Evolutionary conservation across 2,888 invertebrate genomes (phyloP).

Genomic region (Helicoverpa assulta): DNA sequence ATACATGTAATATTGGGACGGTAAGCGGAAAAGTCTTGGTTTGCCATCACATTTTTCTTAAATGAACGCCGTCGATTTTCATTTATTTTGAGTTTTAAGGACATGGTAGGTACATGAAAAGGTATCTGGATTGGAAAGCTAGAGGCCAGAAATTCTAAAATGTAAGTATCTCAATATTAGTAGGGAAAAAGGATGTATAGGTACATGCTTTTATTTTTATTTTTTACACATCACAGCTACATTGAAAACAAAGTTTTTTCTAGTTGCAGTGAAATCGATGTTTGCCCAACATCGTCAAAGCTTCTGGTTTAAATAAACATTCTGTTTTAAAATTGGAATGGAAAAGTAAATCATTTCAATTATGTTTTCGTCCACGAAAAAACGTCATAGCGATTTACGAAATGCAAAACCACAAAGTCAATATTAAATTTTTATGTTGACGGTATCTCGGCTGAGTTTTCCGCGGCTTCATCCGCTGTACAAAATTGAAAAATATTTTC

Average conservation of each 20-base stretch:
- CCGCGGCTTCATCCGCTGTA: neutral
- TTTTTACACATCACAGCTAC: no score
- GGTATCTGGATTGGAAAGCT: no score
- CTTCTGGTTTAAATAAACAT: neutral
- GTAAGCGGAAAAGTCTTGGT: constrained; percentile 4
- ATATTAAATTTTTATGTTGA: constrained; percentile 22
- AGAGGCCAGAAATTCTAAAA: no score
- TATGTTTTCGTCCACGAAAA: neutral
- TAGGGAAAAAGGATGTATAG: no score
- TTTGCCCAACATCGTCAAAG: neutral
- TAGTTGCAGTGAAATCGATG: neutral
- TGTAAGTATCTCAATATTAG: no score
- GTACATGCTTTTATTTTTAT: no score
- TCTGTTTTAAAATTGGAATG: neutral
- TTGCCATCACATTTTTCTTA: neutral
- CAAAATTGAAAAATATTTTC: constrained; percentile 36
- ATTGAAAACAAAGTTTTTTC: no score
- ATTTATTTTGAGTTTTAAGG: no score
- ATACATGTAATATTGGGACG: constrained; percentile 19
- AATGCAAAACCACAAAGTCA: constrained; percentile 4
- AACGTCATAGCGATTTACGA: constrained; percentile 2
- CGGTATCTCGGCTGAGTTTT: constrained; percentile 18
- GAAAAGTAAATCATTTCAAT: neutral
- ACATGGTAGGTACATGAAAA: no score
- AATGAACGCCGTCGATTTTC: neutral